Evolutionary conservation across 2,113 vertebrate genomes (phyloP), one percentile per base, ranked within the genome.

Genomic region (Leucoraja erinaceus): DNA sequence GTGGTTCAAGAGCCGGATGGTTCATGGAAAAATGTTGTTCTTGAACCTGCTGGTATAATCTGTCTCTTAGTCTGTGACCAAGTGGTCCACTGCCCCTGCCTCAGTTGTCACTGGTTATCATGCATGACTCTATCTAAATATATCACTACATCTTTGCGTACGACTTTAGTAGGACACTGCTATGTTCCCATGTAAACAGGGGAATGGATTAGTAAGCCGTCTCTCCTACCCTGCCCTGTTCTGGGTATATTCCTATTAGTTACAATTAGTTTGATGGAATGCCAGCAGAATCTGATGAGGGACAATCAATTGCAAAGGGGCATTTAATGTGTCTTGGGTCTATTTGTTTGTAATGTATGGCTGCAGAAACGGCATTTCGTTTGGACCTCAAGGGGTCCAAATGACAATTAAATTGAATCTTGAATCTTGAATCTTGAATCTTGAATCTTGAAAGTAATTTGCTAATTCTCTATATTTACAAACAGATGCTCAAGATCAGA

Each of bases 401-500:
- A n/a, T n/a, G n/a, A n/a, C n/a, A n/a, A n/a, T n/a, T n/a, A n/a
- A n/a, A n/a, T n/a, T n/a, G n/a, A n/a, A n/a, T n/a, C n/a, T n/a
- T n/a, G n/a, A n/a, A n/a, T n/a, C n/a, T n/a, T n/a, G n/a, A n/a
- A n/a, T n/a, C n/a, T n/a, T n/a, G n/a, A n/a, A n/a, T n/a, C n/a
- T n/a, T n/a, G n/a, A n/a, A n/a, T n/a, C n/a, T n/a, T n/a, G n/a
- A n/a, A 72, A 25, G 12, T 3, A 0, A 72, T 28, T 91, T 47
- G 72, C 4, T 22, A 66, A 70, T 66, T 18, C 6, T 90, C 86
- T 70, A 63, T 90, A 54, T 91, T 38, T 72, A 91, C 90, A 91
- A 91, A 72, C 54, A 91, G 33, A 91, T 74, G 33, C 18, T 25
- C 90, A 90, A 33, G n/a, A 66, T 90, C 86, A 68, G 86, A 63